Conservation (phyloP, 2,888 invertebrate species). For the Biston betularia region DNA sequence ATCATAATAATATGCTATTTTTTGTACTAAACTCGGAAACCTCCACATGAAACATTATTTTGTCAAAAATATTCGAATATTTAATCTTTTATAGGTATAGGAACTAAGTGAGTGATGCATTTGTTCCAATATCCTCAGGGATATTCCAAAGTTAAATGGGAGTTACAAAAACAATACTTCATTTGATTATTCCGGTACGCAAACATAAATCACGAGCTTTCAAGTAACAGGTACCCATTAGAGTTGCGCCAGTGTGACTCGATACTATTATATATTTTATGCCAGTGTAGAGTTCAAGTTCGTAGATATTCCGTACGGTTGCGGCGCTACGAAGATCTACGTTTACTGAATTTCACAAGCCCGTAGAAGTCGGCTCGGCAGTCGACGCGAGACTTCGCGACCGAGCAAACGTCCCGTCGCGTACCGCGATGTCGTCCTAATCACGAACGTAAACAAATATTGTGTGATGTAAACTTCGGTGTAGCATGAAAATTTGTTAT, state of each 20-base stretch:
- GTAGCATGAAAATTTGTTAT: constrained; percentile 49
- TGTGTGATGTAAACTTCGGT: constrained; percentile 57
- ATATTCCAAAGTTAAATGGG: constrained; percentile 9
- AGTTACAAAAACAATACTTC: constrained; percentile 17
- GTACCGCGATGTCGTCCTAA: constrained; percentile 36
- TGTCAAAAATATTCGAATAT: not conserved
- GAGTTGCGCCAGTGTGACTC: constrained; percentile 11
- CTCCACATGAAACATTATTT: no score
- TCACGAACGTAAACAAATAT: constrained; percentile 61
- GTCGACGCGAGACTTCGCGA: constrained; percentile 55
- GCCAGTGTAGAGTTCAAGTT: constrained; percentile 30
- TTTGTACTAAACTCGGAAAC: no score
- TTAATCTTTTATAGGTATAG: no score
- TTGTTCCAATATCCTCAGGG: not conserved
- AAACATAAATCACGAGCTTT: constrained; percentile 32
- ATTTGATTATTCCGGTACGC: constrained; percentile 20
- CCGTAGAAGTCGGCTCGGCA: constrained; percentile 48
- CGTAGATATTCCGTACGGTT: constrained; percentile 26
- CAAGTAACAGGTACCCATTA: constrained; percentile 32
- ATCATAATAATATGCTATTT: no score
- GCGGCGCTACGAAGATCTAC: constrained; percentile 25
- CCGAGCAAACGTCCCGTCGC: constrained; percentile 51
- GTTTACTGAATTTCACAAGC: constrained; percentile 35
- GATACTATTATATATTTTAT: not conserved
- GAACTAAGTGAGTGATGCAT: not conserved